Conservation (phyloP, 2,797 vertebrate species). For the Vespertilio murinus region DNA sequence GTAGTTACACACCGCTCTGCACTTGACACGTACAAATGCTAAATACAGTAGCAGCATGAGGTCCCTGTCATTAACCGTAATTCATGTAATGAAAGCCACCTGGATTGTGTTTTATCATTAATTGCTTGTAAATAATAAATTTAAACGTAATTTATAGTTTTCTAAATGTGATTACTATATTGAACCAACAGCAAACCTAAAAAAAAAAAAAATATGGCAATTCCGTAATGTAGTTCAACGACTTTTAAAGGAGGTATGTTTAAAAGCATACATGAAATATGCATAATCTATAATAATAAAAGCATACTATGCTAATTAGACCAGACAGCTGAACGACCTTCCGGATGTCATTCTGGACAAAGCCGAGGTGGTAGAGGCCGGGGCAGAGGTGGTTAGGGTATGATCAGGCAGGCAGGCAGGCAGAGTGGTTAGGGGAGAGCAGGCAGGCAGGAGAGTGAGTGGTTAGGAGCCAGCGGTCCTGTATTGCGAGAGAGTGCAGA, state of each 20-base stretch:
- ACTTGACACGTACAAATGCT: conserved; percentile 92
- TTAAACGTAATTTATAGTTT: conserved; percentile 93
- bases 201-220: conserved; percentile 57
- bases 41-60: conserved; percentile 94
- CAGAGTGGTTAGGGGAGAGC: too few relatives aligned
- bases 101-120: conserved; percentile 95
- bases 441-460: too few relatives aligned
- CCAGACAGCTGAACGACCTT: too few relatives aligned
- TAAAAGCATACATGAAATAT: background rate
- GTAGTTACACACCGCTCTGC: conserved; percentile 85
- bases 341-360: too few relatives aligned
- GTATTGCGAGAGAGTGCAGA: too few relatives aligned
- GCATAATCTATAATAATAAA: too few relatives aligned
- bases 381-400: too few relatives aligned
- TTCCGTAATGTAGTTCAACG: conserved; percentile 59
- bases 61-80: conserved; percentile 97
- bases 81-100: conserved; percentile 92
- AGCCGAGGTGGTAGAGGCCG: too few relatives aligned
- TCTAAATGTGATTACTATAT: conserved; percentile 85
- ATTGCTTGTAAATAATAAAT: conserved; percentile 97
- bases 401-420: too few relatives aligned
- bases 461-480: too few relatives aligned
- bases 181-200: conserved; percentile 81
- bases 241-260: background rate
- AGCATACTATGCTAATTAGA: too few relatives aligned